These are phyloP conservation scores for Lithophane semibrunnea DNA, from an alignment of 2,888 invertebrate species.

Conservation along the genomic window DNA sequence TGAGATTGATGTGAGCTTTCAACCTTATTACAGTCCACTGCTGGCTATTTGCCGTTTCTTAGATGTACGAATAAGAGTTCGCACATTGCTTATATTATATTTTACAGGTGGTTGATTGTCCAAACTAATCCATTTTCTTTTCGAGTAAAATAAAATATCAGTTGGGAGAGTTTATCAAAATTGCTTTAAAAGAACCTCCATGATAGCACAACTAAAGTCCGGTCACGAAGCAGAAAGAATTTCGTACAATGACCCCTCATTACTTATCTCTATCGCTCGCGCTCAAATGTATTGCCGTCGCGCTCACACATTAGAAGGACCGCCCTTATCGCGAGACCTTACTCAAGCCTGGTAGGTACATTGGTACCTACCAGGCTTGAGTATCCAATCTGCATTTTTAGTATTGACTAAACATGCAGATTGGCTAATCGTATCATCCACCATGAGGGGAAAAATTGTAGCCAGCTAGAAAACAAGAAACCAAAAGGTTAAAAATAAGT, in stretches of 20 bases:
- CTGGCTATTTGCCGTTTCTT: background rate
- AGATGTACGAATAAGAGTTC: background rate
- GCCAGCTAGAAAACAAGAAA: background rate
- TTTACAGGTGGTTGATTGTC: background rate
- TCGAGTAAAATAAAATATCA: background rate
- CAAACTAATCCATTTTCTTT: background rate
- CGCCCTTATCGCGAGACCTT: too few species aligned
- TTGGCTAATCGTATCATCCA: background rate
- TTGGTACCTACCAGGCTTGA: too few species aligned
- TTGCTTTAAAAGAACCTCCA: background rate
- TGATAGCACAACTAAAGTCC: background rate
- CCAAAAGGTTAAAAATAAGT: background rate
- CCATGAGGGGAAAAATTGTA: background rate
- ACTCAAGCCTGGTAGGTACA: too few species aligned
- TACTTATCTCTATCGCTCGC: too few species aligned
- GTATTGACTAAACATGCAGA: too few species aligned
- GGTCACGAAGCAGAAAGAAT: too few species aligned
- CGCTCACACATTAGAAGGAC: too few species aligned
- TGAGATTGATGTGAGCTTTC: constrained; percentile 80
- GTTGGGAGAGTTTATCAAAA: background rate
- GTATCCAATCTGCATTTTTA: too few species aligned
- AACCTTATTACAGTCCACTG: background rate
- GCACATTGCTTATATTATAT: background rate
- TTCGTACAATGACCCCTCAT: too few species aligned
- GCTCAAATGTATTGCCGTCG: too few species aligned